Evolutionary conservation across 1,140 invertebrate genomes (phyloP).

Genomic region (Delia radicum): DNA sequence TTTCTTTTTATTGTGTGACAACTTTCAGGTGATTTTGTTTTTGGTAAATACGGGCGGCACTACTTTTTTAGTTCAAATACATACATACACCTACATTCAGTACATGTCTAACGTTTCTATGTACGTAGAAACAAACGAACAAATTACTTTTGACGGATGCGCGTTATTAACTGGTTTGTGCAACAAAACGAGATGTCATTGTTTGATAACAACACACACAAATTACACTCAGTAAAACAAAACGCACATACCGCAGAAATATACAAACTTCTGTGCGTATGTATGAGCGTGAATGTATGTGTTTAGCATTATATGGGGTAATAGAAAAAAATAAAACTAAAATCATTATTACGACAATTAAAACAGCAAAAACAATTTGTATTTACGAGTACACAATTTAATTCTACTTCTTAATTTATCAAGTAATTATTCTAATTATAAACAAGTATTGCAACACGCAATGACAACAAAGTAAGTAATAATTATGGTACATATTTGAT

Average conservation of each 20-base stretch:
- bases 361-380: not conserved
- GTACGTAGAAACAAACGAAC: not conserved
- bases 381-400: no score
- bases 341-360: not conserved
- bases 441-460: no score
- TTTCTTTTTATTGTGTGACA: slow-evolving; percentile 20
- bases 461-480: no score
- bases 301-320: no score
- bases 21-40: slow-evolving; percentile 8
- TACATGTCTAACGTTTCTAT: not conserved
- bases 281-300: not conserved
- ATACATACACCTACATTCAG: not conserved
- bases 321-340: not conserved
- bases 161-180: slow-evolving; percentile 19
- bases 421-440: no score
- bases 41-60: not conserved
- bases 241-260: not conserved
- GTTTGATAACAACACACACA: not conserved
- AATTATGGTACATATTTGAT: no score
- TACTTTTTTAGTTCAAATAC: not conserved
- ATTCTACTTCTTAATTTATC: no score
- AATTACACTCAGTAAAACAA: slow-evolving; percentile 4
- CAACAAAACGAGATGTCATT: slow-evolving; percentile 7
- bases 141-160: slow-evolving; percentile 22
- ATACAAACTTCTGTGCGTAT: not conserved